Evolutionary conservation across 1,140 invertebrate genomes (phyloP).

Genomic region (Macrostomum lignano): DNA sequence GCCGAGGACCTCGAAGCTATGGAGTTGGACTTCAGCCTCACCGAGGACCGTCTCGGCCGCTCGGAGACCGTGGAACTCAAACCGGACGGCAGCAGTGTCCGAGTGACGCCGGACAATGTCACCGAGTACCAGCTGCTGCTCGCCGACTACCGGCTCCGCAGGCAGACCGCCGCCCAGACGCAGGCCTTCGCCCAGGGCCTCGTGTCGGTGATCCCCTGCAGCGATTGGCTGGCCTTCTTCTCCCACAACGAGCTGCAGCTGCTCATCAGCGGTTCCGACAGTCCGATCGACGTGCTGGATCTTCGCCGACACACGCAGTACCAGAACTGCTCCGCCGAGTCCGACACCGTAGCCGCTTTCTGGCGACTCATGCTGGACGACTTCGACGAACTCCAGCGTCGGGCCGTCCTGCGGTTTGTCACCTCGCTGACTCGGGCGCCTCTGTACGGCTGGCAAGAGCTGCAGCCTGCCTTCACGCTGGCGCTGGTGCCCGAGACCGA

Average conservation of each 20-base stretch:
- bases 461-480: slow-evolving; percentile 73
- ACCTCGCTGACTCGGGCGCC: slow-evolving; percentile 86
- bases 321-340: slow-evolving; percentile 5
- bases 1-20: background rate
- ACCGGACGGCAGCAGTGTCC: slow-evolving; percentile 53
- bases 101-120: slow-evolving; percentile 59
- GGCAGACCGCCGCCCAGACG: slow-evolving; percentile 53
- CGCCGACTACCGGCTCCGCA: slow-evolving; percentile 77
- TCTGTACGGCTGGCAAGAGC: slow-evolving; percentile 67
- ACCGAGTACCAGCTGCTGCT: slow-evolving; percentile 86
- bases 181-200: slow-evolving; percentile 40
- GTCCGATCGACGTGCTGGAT: slow-evolving; percentile 64
- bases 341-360: slow-evolving; percentile 33
- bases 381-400: slow-evolving; percentile 52
- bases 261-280: slow-evolving; percentile 64
- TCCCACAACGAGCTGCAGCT: slow-evolving; percentile 72
- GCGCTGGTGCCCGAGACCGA: slow-evolving; percentile 51
- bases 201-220: slow-evolving; percentile 52
- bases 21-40: background rate
- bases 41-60: slow-evolving; percentile 4
- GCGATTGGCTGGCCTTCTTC: slow-evolving; percentile 78
- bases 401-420: slow-evolving; percentile 71
- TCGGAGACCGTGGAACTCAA: slow-evolving; percentile 54
- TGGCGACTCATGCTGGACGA: slow-evolving; percentile 45
- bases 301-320: slow-evolving; percentile 38